Base-by-base conservation (phyloP, 2,797 vertebrate species). In the Pelodytes ibericus region DNA sequence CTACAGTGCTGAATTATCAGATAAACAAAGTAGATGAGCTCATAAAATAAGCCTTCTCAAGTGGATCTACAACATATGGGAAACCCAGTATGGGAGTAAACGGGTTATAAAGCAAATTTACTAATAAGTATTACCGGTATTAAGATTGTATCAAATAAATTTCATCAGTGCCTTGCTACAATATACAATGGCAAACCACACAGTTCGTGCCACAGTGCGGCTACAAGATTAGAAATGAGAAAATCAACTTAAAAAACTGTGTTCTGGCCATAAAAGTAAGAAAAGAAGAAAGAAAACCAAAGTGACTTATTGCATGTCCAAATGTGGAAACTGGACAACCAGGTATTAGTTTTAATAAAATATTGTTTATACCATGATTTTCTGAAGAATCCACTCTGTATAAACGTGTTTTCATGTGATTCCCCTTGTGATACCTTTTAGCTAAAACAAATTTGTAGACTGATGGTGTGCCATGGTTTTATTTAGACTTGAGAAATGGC, bases 381-480 rank as follows among this genome's bases (percentile, higher is more conserved):
- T 53, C 49, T 7, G 24, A 53, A 22, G 20, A 53, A 1, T 47
- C 44, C 13, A 47, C 44, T 47, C 4, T 53, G 49, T 11, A 1
- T 16, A 47, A 22, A 53, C 24, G 49, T 53, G 22, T 53, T 53
- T 53, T 24, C 49, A 53, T 53, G 49, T 53, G n/a, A 53, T 53
- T 53, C 18, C n/a, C n/a, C 20, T 3, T 53, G 20, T 25, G 24
- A 53, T 53, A 53, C 20, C 20, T 6, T 24, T 20, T 53, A 53
- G n/a, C 8, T 3, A 20, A 53, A 53, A 53, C 49, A 53, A 13
- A 13, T 2, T 47, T 13, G 18, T 15, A 47, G 13, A 47, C 1
- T 47, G 44, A 36, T 11, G 11, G 5, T 36, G 33, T 36, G 33
- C 11, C 5, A 5, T 36, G 33, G 11, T 36, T 6, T 6, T 11